A percentile compares a stretch with the other conserved stretches of the same genome.
These are phyloP conservation scores for Drosophila novamexicana DNA, from an alignment of 1,140 invertebrate genomes.

Conservation along the genomic window DNA sequence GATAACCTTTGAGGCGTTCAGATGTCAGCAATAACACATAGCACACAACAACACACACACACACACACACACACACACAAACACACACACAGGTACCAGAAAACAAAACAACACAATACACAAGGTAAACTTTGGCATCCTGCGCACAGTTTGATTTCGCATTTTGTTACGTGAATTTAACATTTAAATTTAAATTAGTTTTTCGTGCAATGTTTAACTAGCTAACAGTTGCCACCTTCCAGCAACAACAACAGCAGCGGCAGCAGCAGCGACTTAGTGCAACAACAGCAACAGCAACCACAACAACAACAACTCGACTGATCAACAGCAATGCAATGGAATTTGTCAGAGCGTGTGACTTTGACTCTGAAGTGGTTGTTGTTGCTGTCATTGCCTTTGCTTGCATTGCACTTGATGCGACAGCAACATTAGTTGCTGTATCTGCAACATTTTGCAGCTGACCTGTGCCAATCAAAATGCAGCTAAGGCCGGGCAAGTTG, in stretches of 20 bases:
- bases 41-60: conserved; percentile 28
- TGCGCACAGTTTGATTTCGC: conserved; percentile 36
- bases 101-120: conserved; percentile 9
- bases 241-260: conserved; percentile 11
- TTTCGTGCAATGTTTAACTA: conserved; percentile 52
- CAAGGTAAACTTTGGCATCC: conserved; percentile 17
- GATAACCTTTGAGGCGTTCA: conserved; percentile 49
- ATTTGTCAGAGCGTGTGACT: conserved; percentile 50
- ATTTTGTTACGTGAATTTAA: conserved; percentile 52
- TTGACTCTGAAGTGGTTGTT: conserved; percentile 33
- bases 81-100: conserved; percentile 7
- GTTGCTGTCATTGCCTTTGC: conserved; percentile 8
- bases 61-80: conserved; percentile 11
- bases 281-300: conserved; percentile 15
- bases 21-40: conserved; percentile 40
- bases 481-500: not conserved
- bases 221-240: conserved; percentile 41
- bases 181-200: conserved; percentile 67
- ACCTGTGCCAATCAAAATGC: conserved; percentile 39
- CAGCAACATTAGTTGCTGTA: not conserved
- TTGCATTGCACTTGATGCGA: not conserved
- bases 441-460: conserved; percentile 9
- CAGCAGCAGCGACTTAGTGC: conserved; percentile 1
- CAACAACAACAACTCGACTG: conserved; percentile 20
- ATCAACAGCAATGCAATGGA: conserved; percentile 28